Percentiles rank a stretch among this genome's conserved stretches.
phyloP scores from a whole-genome alignment of 2,113 vertebrate genomes.

The Erythrocercus mccallii region DNA sequence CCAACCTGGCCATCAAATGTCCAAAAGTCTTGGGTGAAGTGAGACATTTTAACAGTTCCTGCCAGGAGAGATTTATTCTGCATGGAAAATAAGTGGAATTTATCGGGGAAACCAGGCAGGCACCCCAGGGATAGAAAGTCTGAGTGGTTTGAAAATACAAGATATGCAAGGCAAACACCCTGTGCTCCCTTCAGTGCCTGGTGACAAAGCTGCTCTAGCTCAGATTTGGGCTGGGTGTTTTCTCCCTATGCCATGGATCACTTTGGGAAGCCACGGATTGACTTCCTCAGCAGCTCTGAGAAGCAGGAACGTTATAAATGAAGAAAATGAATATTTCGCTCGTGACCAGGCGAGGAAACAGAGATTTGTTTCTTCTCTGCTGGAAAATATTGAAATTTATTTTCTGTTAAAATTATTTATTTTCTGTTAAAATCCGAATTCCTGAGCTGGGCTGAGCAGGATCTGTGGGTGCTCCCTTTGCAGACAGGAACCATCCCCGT shows the following conservation, averaged over 20 bases:
- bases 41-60: neutral
- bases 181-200: neutral
- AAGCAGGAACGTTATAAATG: too few species aligned
- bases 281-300: neutral
- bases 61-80: neutral
- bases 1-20: neutral
- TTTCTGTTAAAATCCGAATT: neutral
- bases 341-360: slow-evolving; percentile 19
- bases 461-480: neutral
- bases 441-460: neutral
- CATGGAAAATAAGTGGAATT: neutral
- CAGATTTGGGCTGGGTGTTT: neutral
- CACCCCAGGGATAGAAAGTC: neutral
- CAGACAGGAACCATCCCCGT: neutral
- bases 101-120: neutral
- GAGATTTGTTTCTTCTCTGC: neutral
- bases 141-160: neutral
- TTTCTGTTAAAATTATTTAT: neutral
- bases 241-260: neutral
- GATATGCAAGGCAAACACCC: neutral
- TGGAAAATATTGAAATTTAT: neutral
- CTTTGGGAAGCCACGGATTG: neutral
- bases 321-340: slow-evolving; percentile 1
- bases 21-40: neutral
- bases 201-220: neutral